Base-by-base conservation (phyloP, 64 coral and sea anemone species). In the Catalaphyllia jardinei region DNA sequence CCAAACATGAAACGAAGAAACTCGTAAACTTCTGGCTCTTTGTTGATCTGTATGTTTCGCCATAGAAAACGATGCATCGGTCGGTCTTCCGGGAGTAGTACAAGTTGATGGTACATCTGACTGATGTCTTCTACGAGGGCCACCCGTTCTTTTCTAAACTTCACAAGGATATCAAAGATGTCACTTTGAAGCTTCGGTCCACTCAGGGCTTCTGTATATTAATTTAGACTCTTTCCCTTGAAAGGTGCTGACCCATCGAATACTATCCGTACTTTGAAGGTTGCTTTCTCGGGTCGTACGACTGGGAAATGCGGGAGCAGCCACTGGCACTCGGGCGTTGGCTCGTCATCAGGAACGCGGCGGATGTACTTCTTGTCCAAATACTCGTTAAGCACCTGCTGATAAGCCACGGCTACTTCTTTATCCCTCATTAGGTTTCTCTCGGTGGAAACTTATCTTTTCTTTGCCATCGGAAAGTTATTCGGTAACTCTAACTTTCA, bases 191-290 rank as follows among this genome's bases (percentile, higher is more conserved):
- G 52, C 6, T 54, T 54, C 13, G 52, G 52, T 54, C 52, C 52
- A 8, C 1, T 54, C 1, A 38, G 35, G 35, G 35, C 35, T 38
- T 38, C 35, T 0, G 52, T 54, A 13, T 54, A n/a, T n/a, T n/a
- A n/a, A n/a, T n/a, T 54, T 13, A 54, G 10, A 92, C 94, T 96
- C 59, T 82, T 85, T 17, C 87, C 94, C 29, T 92, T 52, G 28
- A 69, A 31, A 33, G 71, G 63, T 76, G 94, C 94, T 51, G 94
- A 96, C 22, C 61, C 91, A 24, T 93, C 91, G 46, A 96, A 90
- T 0, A 90, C 91, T n/a, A 90, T 87, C 0, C 91, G 29, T 22
- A 89, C 75, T 22, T 93, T 93, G 18, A 85, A n/a, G n/a, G n/a
- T n/a, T n/a, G n/a, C n/a, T n/a, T n/a, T n/a, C n/a, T n/a, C n/a